phyloP scores from a whole-genome alignment of 2,797 vertebrate genomes.

The Eidolon dupreanum region DNA sequence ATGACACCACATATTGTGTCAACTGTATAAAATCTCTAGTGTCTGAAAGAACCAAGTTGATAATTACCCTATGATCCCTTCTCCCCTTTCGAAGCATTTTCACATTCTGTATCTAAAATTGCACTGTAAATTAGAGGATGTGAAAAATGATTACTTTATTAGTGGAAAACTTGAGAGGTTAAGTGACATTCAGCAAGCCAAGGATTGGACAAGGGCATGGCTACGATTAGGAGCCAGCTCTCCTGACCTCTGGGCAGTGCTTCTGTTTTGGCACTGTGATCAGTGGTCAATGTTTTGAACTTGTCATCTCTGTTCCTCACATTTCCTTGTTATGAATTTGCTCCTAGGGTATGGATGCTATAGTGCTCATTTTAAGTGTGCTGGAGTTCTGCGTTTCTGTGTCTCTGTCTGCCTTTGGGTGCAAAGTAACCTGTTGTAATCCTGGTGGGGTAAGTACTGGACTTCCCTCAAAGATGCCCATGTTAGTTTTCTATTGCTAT shows the following conservation, averaged over 20 bases:
- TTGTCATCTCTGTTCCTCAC: not conserved
- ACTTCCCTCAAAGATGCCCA: not conserved
- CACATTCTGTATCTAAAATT: not conserved
- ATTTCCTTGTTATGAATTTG: not conserved
- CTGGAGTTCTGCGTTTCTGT: conserved; percentile 61
- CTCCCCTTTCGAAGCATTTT: not conserved
- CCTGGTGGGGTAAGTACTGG: conserved; percentile 27
- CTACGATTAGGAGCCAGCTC: not conserved
- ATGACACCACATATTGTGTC: not conserved
- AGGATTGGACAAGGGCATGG: not conserved
- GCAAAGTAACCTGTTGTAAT: conserved; percentile 36
- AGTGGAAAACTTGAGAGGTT: not conserved
- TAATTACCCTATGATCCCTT: not conserved
- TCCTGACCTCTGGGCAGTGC: not conserved
- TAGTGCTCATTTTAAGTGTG: not conserved
- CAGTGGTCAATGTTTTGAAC: not conserved
- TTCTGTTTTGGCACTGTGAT: not conserved
- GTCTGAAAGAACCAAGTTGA: not conserved
- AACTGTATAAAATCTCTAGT: not conserved
- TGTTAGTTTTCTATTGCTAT: not conserved
- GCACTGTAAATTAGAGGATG: not conserved
- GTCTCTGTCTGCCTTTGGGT: conserved; percentile 64
- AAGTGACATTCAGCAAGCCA: not conserved
- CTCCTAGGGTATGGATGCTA: conserved; percentile 12
- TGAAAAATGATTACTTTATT: not conserved